These are phyloP conservation scores for Byasa hedistus DNA, from an alignment of 2,888 invertebrate species.

Conservation along the genomic window DNA sequence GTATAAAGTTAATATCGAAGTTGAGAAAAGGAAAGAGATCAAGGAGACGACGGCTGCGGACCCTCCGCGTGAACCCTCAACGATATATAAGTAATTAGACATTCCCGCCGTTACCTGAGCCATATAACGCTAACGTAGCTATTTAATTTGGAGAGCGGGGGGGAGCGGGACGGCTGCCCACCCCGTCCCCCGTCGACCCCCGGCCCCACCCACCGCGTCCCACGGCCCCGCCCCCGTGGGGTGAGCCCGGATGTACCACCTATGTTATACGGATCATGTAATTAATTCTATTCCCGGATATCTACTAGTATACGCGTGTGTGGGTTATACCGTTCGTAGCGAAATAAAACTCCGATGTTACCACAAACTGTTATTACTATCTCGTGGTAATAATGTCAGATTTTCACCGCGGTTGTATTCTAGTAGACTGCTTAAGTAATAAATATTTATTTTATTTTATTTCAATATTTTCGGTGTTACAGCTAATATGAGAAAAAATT, in stretches of 20 bases:
- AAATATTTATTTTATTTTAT: no score
- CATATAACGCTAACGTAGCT: slow-evolving; percentile 41
- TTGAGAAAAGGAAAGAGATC: slow-evolving; percentile 54
- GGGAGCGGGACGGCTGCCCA: slow-evolving; percentile 29
- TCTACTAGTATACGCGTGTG: slow-evolving; percentile 18
- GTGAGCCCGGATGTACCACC: slow-evolving; percentile 37
- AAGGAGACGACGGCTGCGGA: slow-evolving; percentile 69
- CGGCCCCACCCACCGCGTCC: slow-evolving; percentile 39
- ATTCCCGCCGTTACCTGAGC: slow-evolving; percentile 41
- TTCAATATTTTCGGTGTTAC: no score
- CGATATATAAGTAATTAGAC: slow-evolving; percentile 55
- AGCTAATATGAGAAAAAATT: no score
- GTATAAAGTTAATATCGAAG: slow-evolving; percentile 10
- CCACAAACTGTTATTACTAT: no score
- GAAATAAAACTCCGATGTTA: no score
- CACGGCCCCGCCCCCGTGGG: slow-evolving; percentile 41
- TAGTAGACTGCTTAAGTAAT: no score
- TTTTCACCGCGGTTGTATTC: no score
- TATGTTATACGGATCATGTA: slow-evolving; percentile 40
- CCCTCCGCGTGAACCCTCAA: slow-evolving; percentile 72
- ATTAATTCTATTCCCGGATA: slow-evolving; percentile 46
- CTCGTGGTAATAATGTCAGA: no score
- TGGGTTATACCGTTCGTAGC: neutral
- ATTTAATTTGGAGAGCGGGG: slow-evolving; percentile 40
- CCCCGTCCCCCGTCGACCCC: no score